Percentiles rank a stretch among this genome's conserved stretches.
Evolutionary conservation across 2,113 vertebrate genomes (phyloP).

Genomic region (Aegithalos caudatus): DNA sequence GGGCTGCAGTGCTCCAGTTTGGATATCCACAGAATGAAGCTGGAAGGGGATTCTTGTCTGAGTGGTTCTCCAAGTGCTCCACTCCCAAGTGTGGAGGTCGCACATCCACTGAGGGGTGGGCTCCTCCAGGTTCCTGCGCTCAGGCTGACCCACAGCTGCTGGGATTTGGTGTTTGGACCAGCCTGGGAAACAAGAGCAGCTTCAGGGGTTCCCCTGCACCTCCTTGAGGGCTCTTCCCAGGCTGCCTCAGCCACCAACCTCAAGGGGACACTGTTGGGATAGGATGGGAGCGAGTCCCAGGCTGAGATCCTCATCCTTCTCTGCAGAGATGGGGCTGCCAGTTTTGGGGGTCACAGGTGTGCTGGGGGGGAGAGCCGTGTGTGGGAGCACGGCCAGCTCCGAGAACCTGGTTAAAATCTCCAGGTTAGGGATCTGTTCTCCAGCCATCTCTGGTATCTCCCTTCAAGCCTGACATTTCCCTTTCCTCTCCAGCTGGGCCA

Average conservation of each 20-base stretch:
- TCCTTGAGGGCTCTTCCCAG: background rate
- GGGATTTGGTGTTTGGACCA: background rate
- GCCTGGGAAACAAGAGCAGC: background rate
- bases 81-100: background rate
- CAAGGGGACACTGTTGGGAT: conserved; percentile 50
- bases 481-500: background rate
- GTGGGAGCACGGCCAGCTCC: fast-evolving
- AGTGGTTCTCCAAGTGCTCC: background rate
- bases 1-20: fast-evolving
- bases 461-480: background rate
- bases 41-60: fast-evolving
- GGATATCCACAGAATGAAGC: fast-evolving
- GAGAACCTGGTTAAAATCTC: background rate
- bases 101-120: too few relatives aligned
- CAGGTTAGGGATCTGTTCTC: background rate
- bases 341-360: background rate
- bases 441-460: background rate
- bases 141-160: background rate
- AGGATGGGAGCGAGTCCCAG: background rate
- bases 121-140: background rate
- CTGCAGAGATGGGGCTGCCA: background rate
- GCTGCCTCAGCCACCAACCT: conserved; percentile 12
- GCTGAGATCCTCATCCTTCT: background rate
- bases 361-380: background rate
- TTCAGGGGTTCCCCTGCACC: background rate